Evolutionary conservation across 2,888 invertebrate species (phyloP).

Genomic region (Idaea straminata): DNA sequence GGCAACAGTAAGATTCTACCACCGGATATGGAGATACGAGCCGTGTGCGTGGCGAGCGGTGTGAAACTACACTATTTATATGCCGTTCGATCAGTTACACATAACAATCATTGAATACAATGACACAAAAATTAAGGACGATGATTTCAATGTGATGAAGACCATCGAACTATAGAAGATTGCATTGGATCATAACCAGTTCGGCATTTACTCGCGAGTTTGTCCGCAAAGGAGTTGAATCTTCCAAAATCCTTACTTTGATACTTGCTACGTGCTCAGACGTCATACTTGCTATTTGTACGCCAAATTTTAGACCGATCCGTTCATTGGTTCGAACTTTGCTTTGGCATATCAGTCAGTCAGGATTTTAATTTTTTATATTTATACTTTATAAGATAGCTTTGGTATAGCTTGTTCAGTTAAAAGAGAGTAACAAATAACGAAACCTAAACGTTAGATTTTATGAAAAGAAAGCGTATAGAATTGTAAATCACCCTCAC

Average conservation of each 20-base stretch:
- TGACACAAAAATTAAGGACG: neutral
- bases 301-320: no score
- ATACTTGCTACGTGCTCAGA: no score
- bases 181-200: neutral
- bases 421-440: neutral
- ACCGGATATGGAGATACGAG: slow-evolving; percentile 62
- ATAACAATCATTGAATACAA: neutral
- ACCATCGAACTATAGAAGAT: neutral
- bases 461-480: slow-evolving; percentile 18
- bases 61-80: slow-evolving; percentile 52
- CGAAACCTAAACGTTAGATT: neutral
- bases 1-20: slow-evolving; percentile 49
- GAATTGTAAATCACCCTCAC: slow-evolving; percentile 15
- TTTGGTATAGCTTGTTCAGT: neutral
- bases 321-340: no score
- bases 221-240: no score
- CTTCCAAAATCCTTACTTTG: no score
- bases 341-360: no score
- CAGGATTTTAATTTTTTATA: no score
- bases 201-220: no score
- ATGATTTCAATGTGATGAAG: neutral
- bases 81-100: slow-evolving; percentile 4
- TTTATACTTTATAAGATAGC: no score
- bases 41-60: slow-evolving; percentile 46
- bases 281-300: no score